Conservation (phyloP, 2,888 invertebrate species). For the Rambutsinella grinnellia region DNA sequence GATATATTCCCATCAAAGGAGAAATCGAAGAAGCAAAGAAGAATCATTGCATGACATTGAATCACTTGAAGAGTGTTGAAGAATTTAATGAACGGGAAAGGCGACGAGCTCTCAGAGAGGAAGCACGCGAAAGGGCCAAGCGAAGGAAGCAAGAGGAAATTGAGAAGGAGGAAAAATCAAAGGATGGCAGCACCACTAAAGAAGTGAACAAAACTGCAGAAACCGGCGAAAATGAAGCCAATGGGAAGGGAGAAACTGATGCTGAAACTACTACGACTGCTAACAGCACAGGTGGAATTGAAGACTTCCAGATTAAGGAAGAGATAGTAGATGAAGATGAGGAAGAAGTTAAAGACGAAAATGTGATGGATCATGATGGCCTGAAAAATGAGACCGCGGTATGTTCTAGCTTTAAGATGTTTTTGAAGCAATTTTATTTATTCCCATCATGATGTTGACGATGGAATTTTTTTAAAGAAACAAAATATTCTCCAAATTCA, state of each 20-base stretch:
- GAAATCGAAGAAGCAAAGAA: constrained; percentile 57
- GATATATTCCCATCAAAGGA: constrained; percentile 65
- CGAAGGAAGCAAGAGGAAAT: constrained; percentile 48
- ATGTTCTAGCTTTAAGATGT: too few species aligned
- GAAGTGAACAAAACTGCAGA: constrained; percentile 16
- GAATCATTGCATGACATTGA: constrained; percentile 63
- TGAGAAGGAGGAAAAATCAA: constrained; percentile 39
- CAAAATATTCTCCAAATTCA: background rate
- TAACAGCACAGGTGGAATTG: background rate
- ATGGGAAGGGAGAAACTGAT: background rate
- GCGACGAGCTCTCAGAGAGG: constrained; percentile 46
- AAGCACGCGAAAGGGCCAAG: constrained; percentile 46
- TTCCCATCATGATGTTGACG: background rate
- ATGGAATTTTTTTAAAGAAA: background rate
- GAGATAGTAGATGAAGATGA: constrained; percentile 14
- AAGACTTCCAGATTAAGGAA: constrained; percentile 26
- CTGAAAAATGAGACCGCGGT: constrained; percentile 11
- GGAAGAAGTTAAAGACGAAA: constrained; percentile 3
- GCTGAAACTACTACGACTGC: constrained; percentile 7
- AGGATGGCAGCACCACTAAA: constrained; percentile 7
- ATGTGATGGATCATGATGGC: background rate
- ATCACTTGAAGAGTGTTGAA: constrained; percentile 63
- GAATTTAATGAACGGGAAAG: constrained; percentile 58
- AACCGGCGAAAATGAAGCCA: background rate
- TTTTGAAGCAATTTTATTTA: background rate